Base-by-base conservation (phyloP, 2,888 invertebrate species). In the Ceriagrion tenellum region DNA sequence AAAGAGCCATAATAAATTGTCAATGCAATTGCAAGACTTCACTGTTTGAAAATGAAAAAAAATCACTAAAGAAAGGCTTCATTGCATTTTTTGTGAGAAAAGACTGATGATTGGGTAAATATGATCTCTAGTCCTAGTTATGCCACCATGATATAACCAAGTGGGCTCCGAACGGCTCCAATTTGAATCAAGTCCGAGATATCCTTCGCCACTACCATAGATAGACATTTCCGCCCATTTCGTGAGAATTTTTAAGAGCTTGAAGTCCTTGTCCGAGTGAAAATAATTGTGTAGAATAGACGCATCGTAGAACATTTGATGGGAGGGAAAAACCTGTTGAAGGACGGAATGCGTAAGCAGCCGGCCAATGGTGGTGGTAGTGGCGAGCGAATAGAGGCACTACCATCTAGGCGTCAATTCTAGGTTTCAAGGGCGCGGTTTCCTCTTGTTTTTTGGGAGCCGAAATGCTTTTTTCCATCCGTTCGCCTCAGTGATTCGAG, bases 341-440 rank as follows among this genome's bases (percentile, higher is more conserved):
- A 81, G 81, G 81, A 81, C 81, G 35, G 18, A 81, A 81, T 81
- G 12, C 4, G 30, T 30, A 81, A 81, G 18, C 81, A 81, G 69
- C 10, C n/a, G n/a, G 81, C 81, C 35, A 35, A 30, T 16, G 30
- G 30, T 81, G 30, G 35, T 12, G 8, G 69, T 56, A n/a, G 13
- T 74, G 12, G 69, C 69, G 12, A 69, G 59, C 59, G 81, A 35
- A 30, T 18, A 81, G 81, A 35, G 16, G 30, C 30, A 35, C 35
- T 23, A 69, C 23, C 30, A 81, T 81, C 35, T 81, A 30, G 12
- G 26, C 30, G 13, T 23, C 13, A 16, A 35, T 35, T 16, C 6
- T 30, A 13, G 26, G 30, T 35, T 81, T 35, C 81, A 91, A 47
- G 93, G 93, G 69, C 93, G 69, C 69, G 93, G 93, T 69, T 63